Evolutionary conservation across 2,113 vertebrate genomes (phyloP), one percentile per base, ranked within the genome.

Genomic region (Hippocampus guttulatus): DNA sequence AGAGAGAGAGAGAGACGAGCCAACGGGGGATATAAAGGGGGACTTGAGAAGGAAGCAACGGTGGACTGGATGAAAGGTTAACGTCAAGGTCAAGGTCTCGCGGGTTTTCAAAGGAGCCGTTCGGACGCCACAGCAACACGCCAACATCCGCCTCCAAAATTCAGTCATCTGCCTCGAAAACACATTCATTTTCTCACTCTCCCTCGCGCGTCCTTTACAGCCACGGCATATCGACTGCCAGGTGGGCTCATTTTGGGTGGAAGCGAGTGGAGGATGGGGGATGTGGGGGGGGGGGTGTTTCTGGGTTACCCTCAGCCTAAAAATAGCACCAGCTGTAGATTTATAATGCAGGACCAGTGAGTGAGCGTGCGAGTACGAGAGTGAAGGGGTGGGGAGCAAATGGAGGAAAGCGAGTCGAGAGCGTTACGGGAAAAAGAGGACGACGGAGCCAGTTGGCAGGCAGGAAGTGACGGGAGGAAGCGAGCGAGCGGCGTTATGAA

Each of bases 241-340:
- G 57, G 55, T 15, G 67, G 25, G 1, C 1, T 70, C 57, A 6
- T 74, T 63, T 64, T 16, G 21, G 47, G 77, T 52, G 75, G 83
- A 14, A 12, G 43, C 14, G 3, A 6, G 12, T 3, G 43, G 2
- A 12, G 43, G 12, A 8, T 45, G 14, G 43, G 43, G 10, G 12
- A 14, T 45, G 12, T 1, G 2, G 84, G 84, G 73, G 82, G 78
- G 57, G 78, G 84, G 84, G 85, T 75, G 83, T 85, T 89, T 89
- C 86, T 89, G 87, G 89, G 88, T 88, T 87, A 90, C 86, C 89
- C 88, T 78, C 60, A 12, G 43, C 81, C 88, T 91, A 91, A 87
- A 90, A 91, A 91, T 91, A 91, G 85, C 76, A 47, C 49, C 65
- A 60, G 82, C 79, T 81, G 84, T 86, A 75, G 81, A 86, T 91